Percentiles rank a stretch among this genome's conserved stretches.
phyloP scores from a whole-genome alignment of 2,113 vertebrate genomes.

The Petromus typicus region DNA sequence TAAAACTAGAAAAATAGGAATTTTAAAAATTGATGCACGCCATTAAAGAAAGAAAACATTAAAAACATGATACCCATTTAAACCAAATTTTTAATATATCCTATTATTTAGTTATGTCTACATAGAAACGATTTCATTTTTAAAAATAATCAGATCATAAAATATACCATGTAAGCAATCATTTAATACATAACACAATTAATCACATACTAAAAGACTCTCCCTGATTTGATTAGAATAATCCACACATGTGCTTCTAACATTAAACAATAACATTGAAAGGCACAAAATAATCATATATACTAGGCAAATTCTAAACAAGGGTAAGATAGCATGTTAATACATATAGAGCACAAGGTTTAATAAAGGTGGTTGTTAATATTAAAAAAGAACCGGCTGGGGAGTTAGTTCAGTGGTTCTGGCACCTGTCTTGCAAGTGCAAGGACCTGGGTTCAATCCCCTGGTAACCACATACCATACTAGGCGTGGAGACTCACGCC shows the following conservation, averaged over 20 bases:
- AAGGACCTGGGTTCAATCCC: too few species aligned
- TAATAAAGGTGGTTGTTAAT: background rate
- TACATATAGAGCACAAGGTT: background rate
- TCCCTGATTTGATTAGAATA: slow-evolving; percentile 13
- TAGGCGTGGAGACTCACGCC: too few species aligned
- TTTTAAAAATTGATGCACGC: background rate
- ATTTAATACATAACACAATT: background rate
- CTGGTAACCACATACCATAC: too few species aligned
- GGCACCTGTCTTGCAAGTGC: too few species aligned
- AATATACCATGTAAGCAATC: background rate
- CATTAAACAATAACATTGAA: background rate
- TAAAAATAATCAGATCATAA: background rate
- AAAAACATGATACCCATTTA: background rate
- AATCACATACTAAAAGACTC: background rate
- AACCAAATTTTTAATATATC: background rate
- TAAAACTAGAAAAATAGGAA: background rate
- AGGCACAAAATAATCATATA: background rate
- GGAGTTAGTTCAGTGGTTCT: too few species aligned
- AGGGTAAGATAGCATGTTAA: background rate
- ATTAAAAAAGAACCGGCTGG: slow-evolving; percentile 39
- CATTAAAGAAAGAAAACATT: background rate
- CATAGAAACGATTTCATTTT: background rate
- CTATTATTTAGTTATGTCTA: background rate
- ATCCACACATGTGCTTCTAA: background rate
- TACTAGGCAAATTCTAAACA: background rate